Evolutionary conservation across 2,113 vertebrate species (phyloP).

Genomic region (Sceloporus undulatus): DNA sequence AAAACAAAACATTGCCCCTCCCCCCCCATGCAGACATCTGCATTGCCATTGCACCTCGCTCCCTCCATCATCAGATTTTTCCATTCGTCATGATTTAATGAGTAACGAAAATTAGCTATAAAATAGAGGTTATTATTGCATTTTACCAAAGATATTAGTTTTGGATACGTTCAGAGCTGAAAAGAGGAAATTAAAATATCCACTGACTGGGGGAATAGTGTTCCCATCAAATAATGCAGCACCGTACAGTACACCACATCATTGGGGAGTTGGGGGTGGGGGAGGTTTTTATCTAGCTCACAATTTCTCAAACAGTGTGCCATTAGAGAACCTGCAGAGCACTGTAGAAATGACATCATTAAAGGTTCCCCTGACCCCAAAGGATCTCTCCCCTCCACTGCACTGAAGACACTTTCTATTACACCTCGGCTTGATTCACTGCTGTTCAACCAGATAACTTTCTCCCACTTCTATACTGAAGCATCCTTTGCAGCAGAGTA

Average conservation of each 20-base stretch:
- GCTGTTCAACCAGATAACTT: background rate
- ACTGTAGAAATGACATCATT: background rate
- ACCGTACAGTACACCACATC: background rate
- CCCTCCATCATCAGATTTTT: background rate
- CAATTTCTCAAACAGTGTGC: background rate
- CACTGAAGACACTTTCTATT: background rate
- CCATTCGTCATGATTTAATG: slow-evolving; percentile 37
- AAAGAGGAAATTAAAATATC: slow-evolving; percentile 46
- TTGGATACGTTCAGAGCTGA: slow-evolving; percentile 23
- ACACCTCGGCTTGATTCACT: background rate
- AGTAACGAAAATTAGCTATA: slow-evolving; percentile 22
- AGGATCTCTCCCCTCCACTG: background rate
- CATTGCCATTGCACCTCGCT: background rate
- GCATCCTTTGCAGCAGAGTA: background rate
- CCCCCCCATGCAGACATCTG: background rate
- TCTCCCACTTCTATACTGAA: background rate
- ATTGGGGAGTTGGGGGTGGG: too few relatives aligned
- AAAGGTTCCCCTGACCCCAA: background rate
- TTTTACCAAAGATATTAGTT: slow-evolving; percentile 43
- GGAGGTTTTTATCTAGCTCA: background rate
- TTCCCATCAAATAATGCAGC: background rate
- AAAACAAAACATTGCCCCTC: background rate
- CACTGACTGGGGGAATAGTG: background rate
- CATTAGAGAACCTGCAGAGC: background rate
- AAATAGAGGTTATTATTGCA: slow-evolving; percentile 8